Conservation (phyloP, 92 coral and sea anemone genomes). For the Zoanthus gigantus region DNA sequence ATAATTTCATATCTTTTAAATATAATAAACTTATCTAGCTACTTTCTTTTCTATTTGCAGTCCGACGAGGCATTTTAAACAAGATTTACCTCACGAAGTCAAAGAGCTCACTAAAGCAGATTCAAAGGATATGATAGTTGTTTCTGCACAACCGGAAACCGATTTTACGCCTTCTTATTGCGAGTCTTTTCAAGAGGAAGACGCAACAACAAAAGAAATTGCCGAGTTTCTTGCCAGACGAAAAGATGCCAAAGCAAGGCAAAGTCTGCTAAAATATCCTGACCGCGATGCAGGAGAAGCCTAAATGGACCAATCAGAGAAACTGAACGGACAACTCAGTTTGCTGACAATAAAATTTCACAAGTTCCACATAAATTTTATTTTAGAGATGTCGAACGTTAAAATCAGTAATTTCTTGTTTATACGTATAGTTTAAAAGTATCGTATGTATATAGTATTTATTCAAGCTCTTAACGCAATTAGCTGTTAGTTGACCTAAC, state of each 20-base stretch:
- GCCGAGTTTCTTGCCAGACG: conserved; percentile 32
- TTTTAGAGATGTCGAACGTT: too few species aligned
- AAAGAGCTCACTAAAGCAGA: conserved; percentile 18
- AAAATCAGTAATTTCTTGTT: too few species aligned
- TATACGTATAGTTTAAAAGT: too few species aligned
- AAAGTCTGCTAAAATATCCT: background rate
- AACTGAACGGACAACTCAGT: background rate
- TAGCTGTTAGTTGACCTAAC: too few species aligned
- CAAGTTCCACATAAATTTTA: too few species aligned
- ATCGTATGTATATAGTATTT: too few species aligned
- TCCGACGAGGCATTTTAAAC: conserved; percentile 17
- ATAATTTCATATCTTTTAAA: too few species aligned
- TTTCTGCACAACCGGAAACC: background rate
- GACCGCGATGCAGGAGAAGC: background rate
- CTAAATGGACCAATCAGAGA: background rate
- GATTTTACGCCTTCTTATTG: conserved; percentile 38
- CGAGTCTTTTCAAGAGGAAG: conserved; percentile 37
- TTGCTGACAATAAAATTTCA: too few species aligned
- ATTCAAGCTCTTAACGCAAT: too few species aligned
- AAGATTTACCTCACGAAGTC: conserved; percentile 15
- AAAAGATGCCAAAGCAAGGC: conserved; percentile 2
- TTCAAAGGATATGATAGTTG: conserved; percentile 20
- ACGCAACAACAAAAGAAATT: conserved; percentile 26
- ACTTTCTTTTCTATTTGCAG: background rate
- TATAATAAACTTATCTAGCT: too few species aligned